These are phyloP conservation scores for Clarias magur DNA, from an alignment of 2,113 vertebrate genomes.

Conservation along the genomic window DNA sequence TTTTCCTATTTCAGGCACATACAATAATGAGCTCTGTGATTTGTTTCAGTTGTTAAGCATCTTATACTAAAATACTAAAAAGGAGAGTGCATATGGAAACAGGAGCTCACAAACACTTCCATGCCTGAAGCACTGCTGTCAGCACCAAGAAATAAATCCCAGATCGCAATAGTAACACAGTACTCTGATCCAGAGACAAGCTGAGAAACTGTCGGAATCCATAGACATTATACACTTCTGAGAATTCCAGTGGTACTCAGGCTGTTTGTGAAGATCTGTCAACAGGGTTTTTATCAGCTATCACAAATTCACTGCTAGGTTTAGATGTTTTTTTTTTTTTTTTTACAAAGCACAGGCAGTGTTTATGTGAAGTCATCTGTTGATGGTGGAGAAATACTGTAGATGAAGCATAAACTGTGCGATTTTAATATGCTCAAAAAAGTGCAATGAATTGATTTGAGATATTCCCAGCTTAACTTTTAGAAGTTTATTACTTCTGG, in stretches of 20 bases:
- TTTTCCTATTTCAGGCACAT: not conserved
- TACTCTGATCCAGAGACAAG: not conserved
- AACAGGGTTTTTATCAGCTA: not conserved
- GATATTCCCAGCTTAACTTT: not conserved
- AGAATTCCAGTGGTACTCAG: not conserved
- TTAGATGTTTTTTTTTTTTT: not conserved
- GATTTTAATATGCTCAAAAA: not conserved
- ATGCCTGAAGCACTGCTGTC: conserved; percentile 35
- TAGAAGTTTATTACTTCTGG: not conserved
- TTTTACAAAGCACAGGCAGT: not conserved
- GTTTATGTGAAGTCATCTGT: not conserved
- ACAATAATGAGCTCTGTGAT: not conserved
- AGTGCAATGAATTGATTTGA: not conserved
- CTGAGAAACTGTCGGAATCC: not conserved
- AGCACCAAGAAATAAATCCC: conserved; percentile 36
- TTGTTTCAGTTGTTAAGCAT: not conserved
- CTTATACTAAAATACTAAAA: not conserved
- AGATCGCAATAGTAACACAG: conserved; percentile 11
- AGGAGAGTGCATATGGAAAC: not conserved
- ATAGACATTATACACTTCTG: not conserved
- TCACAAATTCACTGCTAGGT: not conserved
- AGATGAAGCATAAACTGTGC: not conserved
- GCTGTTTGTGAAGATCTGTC: not conserved
- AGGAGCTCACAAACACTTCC: conserved; percentile 31
- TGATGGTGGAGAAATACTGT: not conserved